Evolutionary conservation across 1,140 invertebrate species (phyloP), one percentile per base, ranked within the genome.

Genomic region (fruit fly (Drosophila melanogaster)): DNA sequence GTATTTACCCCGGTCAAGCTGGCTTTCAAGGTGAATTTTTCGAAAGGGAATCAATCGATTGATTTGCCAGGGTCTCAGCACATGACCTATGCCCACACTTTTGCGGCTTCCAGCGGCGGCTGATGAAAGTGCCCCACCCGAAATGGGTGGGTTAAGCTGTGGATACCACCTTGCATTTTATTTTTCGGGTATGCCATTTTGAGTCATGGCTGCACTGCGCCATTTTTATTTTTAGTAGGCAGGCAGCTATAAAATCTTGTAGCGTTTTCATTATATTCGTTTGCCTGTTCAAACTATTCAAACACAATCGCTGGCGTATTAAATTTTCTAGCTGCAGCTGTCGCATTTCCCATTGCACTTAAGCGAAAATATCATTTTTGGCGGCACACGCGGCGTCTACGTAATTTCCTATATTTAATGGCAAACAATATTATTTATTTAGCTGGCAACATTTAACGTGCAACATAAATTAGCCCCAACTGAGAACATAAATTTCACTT

Each of bases 41-140:
- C n/a, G 60, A 64, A 67, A 67, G 69, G 74, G 64, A 77, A 89
- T 87, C 84, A 77, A 89, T 87, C 84, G 84, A 87, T 86, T 81
- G 58, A 79, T 79, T 69, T 62, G 43, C 64, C n/a, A 33, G 43
- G 50, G 26, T 44, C 41, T 35, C 11, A 8, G 46, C 44, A 58
- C 62, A 56, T 70, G 77, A 80, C 81, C 81, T 67, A 57, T 56
- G 73, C 41, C 58, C 60, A 65, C 83, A 87, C 60, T 87, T 83
- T 60, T 73, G 49, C 22, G 83, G 83, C 65, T 87, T 87, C 81
- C 43, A 65, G 60, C n/a, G 12, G 55, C 30, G 41, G 38, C 47
- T 73, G 55, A 54, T 73, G 56, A 73, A 73, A 53, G 70, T 61
- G 17, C 67, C 51, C 57, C 46, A 49, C 24, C 47, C 40, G 37